phyloP scores from a whole-genome alignment of 2,113 vertebrate genomes.

The Neopipo cinnamomea region DNA sequence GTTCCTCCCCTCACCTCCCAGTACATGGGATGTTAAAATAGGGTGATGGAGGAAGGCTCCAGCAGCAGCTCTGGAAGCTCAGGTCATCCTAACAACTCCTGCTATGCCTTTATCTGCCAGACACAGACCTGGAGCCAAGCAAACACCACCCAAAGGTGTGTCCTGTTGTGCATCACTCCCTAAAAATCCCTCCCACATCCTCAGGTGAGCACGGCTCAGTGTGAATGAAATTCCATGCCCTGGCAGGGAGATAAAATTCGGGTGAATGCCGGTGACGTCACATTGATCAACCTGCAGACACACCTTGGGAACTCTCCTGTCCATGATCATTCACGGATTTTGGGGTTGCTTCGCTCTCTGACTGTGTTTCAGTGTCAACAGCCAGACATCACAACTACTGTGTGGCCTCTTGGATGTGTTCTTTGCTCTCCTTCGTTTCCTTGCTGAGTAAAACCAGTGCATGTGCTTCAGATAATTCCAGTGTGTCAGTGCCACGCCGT shows the following conservation, averaged over 20 bases:
- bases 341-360: not conserved
- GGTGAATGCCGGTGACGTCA: accelerated
- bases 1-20: no score
- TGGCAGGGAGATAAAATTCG: not conserved
- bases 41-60: accelerated
- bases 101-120: not conserved
- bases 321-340: not conserved
- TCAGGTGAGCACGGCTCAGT: not conserved
- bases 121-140: not conserved
- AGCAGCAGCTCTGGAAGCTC: not conserved
- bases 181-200: not conserved
- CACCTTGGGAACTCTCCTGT: no score
- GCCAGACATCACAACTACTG: not conserved
- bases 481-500: accelerated
- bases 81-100: no score
- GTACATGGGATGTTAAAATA: not conserved
- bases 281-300: accelerated
- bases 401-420: not conserved
- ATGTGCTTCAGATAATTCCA: not conserved
- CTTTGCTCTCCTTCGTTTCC: not conserved
- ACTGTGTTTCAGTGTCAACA: not conserved
- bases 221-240: not conserved
- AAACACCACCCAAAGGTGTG: accelerated
- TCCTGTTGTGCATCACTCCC: not conserved
- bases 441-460: not conserved